Percentiles rank a stretch among this genome's conserved stretches.
Conservation (phyloP, 2,797 vertebrate species). For the Schizothorax lantsangensis region DNA sequence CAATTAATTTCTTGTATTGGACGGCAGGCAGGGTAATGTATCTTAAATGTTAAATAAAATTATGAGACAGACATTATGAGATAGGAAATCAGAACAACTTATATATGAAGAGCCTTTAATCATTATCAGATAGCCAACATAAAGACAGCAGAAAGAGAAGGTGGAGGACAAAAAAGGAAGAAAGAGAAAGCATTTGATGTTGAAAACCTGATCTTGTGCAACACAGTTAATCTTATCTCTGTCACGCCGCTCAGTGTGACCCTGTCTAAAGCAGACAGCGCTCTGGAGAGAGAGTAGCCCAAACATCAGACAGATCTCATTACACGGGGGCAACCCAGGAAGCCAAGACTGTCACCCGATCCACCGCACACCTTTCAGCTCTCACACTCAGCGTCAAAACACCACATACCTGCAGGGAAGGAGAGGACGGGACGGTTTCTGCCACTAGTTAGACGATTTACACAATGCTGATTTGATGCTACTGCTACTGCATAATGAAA, state of each 20-base stretch:
- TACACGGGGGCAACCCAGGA: slow-evolving; percentile 62
- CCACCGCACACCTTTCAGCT: slow-evolving; percentile 54
- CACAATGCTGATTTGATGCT: not conserved
- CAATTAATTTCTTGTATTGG: not conserved
- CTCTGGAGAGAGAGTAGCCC: slow-evolving; percentile 70
- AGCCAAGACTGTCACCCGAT: slow-evolving; percentile 54
- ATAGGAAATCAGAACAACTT: not conserved
- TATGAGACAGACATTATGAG: not conserved
- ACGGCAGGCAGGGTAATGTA: not conserved
- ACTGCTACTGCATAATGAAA: slow-evolving; percentile 29
- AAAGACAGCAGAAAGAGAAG: slow-evolving; percentile 9
- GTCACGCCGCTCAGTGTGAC: slow-evolving; percentile 73
- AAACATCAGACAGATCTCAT: slow-evolving; percentile 76
- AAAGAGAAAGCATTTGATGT: slow-evolving; percentile 56
- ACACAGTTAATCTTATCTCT: slow-evolving; percentile 58
- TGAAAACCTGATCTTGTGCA: slow-evolving; percentile 71
- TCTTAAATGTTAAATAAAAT: not conserved
- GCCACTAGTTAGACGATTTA: slow-evolving; percentile 22
- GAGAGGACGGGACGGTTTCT: not conserved
- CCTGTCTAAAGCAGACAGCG: slow-evolving; percentile 71
- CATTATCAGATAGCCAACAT: not conserved
- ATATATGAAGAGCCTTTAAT: not conserved
- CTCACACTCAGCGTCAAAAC: slow-evolving; percentile 39
- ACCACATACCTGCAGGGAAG: slow-evolving; percentile 36
- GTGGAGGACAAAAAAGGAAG: not conserved